A percentile compares a stretch with the other conserved stretches of the same genome.
Evolutionary conservation across 2,888 invertebrate species (phyloP).

Genomic region (Ormia ochracea): DNA sequence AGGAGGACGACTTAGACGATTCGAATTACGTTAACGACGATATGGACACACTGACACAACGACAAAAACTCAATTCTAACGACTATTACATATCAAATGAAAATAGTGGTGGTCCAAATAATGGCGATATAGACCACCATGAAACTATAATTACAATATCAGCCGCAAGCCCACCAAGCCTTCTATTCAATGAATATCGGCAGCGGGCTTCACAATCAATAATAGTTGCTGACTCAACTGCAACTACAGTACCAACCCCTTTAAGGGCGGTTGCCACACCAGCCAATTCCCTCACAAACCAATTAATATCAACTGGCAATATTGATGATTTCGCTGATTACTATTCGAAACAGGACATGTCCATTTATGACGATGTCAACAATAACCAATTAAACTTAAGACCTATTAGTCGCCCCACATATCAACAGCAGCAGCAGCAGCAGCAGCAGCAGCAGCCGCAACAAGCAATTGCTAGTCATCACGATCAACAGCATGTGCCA

Average conservation of each 20-base stretch:
- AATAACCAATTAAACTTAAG: constrained; percentile 76
- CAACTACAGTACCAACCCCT: constrained; percentile 43
- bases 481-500: constrained; percentile 58
- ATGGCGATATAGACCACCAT: constrained; percentile 10
- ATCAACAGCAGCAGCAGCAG: constrained; percentile 66
- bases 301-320: constrained; percentile 58
- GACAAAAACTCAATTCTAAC: constrained; percentile 72
- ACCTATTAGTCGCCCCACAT: constrained; percentile 71
- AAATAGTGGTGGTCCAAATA: constrained; percentile 67
- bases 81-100: constrained; percentile 77
- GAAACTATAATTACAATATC: constrained; percentile 28
- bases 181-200: constrained; percentile 27
- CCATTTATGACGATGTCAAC: constrained; percentile 76
- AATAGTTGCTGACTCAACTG: constrained; percentile 49
- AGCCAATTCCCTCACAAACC: constrained; percentile 17
- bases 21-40: constrained; percentile 51
- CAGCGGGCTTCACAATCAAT: constrained; percentile 19
- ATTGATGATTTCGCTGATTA: constrained; percentile 67
- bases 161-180: constrained; percentile 35
- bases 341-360: constrained; percentile 75
- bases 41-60: constrained; percentile 48
- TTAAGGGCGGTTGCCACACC: not conserved
- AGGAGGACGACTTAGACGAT: constrained; percentile 51
- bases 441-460: not conserved
- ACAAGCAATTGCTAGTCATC: constrained; percentile 39